Percentiles rank a stretch among this genome's conserved stretches.
Conservation (phyloP, 2,888 invertebrate genomes). For the Polyommatus icarus region DNA sequence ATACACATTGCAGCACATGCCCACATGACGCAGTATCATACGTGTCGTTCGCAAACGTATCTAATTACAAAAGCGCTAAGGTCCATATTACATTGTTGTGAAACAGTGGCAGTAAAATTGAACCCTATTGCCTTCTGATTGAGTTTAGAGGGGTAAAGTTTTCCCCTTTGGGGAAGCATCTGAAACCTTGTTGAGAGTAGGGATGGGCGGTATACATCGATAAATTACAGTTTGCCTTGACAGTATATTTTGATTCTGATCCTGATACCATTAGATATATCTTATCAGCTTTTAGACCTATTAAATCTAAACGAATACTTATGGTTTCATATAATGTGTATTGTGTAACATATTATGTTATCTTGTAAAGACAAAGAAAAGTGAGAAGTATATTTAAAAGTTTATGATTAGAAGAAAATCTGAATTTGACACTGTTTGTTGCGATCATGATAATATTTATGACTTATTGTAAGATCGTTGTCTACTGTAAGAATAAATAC, state of each 20-base stretch:
- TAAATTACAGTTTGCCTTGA: not conserved
- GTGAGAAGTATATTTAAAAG: too few relatives aligned
- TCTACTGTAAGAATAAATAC: too few relatives aligned
- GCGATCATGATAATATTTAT: not conserved
- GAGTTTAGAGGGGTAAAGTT: slow-evolving; percentile 8
- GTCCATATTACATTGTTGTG: slow-evolving; percentile 54
- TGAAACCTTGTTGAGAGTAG: slow-evolving; percentile 17
- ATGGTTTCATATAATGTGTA: not conserved
- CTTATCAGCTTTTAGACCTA: too few relatives aligned
- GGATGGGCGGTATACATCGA: slow-evolving; percentile 2
- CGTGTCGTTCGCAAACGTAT: slow-evolving; percentile 40
- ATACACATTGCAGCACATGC: slow-evolving; percentile 8
- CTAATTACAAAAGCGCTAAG: slow-evolving; percentile 61
- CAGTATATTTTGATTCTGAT: not conserved
- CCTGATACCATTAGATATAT: not conserved
- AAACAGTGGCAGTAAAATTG: slow-evolving; percentile 47
- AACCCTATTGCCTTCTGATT: slow-evolving; percentile 45
- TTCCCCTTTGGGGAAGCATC: slow-evolving; percentile 19
- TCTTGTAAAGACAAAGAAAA: too few relatives aligned
- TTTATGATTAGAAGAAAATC: too few relatives aligned
- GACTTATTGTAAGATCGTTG: too few relatives aligned
- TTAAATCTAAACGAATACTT: not conserved
- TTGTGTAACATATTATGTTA: too few relatives aligned
- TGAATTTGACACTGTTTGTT: not conserved
- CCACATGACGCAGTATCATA: slow-evolving; percentile 2